Percentiles rank a stretch among this genome's conserved stretches.
Evolutionary conservation across 1,140 invertebrate species (phyloP).

Genomic region (Ladona fulva): DNA sequence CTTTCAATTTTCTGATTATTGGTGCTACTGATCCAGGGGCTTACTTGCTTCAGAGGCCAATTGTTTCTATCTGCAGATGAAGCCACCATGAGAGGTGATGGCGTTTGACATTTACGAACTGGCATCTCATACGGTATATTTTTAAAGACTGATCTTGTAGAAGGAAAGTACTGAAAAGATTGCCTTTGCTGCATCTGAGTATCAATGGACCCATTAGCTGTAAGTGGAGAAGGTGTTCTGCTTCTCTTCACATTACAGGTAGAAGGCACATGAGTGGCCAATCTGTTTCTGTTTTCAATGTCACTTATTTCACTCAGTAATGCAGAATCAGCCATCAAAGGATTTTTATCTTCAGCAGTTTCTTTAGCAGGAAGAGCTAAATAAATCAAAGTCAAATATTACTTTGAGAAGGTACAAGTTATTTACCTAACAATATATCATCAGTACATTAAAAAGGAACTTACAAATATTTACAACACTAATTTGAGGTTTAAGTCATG

Average conservation of each 20-base stretch:
- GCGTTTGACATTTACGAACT: conserved; percentile 13
- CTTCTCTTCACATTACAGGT: background rate
- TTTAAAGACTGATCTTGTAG: background rate
- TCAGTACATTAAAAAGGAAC: too few species aligned
- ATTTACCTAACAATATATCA: too few species aligned
- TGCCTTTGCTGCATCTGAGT: background rate
- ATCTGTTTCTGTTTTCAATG: too few species aligned
- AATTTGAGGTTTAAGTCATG: too few species aligned
- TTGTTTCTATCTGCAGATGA: background rate
- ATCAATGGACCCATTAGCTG: background rate
- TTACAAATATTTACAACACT: too few species aligned
- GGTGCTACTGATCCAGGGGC: background rate
- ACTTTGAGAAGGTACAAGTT: too few species aligned
- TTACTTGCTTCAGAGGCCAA: background rate
- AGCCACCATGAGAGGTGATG: conserved; percentile 8
- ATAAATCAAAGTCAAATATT: too few species aligned
- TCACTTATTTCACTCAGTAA: background rate
- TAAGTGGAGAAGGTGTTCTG: conserved; percentile 6
- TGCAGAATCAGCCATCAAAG: too few species aligned
- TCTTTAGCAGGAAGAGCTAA: too few species aligned
- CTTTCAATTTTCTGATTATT: background rate
- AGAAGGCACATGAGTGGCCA: too few species aligned
- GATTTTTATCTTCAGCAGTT: too few species aligned
- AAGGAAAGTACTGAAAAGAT: background rate
- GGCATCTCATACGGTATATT: too few species aligned